Base-by-base conservation (phyloP, 2,888 invertebrate species). In the Caenorhabditis sp. region DNA sequence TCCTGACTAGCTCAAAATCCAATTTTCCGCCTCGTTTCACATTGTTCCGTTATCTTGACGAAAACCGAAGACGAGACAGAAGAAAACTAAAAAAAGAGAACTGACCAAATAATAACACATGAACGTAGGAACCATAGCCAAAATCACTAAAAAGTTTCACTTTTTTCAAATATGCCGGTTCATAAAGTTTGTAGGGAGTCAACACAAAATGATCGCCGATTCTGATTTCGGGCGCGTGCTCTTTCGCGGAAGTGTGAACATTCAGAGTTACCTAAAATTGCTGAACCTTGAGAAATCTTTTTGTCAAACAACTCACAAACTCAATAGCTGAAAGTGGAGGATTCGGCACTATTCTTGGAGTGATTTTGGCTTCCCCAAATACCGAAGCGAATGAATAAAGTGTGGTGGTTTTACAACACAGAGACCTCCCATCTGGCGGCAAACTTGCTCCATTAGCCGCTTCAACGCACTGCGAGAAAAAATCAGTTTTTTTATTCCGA, bases 171-270 rank as follows among this genome's bases (percentile, higher is more conserved):
- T 81, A 83, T 19, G 83, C 81, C 3, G 83, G 83, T 53, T 83
- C 83, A 58, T 77, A 78, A 36, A 83, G 78, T 62, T 75, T 74
- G 65, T 79, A 81, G 10, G 83, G 83, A 17, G 81, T 70, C 21
- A 83, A 69, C 24, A 82, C 81, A 51, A 83, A 83, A 64, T 83
- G 83, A 59, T 83, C 83, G 10, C 78, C 81, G 50, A 79, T 83
- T 50, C 83, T 68, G 59, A 83, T 83, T 69, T 83, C 83, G 21
- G 83, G 83, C 4, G 81, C 76, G 69, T 83, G 83, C 70, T 76
- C 71, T 64, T 64, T 77, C 36, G 81, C 77, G 26, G 83, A 83
- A 24, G 83, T 83, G 72, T 83, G 83, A 31, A 83, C 81, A 69
- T 83, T 83, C 59, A 83, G 58, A 43, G 82, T 82, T 43, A 78